Conservation (phyloP, 1,140 invertebrate genomes). For the Aphidius ervi region DNA sequence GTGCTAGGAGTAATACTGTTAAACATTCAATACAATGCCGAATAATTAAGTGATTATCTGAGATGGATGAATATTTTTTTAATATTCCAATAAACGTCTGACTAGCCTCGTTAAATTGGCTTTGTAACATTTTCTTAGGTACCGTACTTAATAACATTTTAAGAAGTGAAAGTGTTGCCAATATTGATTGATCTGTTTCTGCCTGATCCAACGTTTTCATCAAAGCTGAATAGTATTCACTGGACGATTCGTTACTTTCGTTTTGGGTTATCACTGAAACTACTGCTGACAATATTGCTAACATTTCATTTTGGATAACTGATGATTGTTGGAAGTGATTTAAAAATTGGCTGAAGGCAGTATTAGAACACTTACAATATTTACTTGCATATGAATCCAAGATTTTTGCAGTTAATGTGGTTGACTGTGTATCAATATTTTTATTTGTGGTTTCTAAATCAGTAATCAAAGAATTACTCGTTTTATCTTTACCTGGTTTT, state of each 20-base stretch:
- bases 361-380: constrained; percentile 84
- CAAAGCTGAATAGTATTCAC: constrained; percentile 89
- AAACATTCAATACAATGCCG: constrained; percentile 68
- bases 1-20: constrained; percentile 72
- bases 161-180: constrained; percentile 76
- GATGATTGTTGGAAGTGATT: constrained; percentile 75
- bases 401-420: constrained; percentile 55
- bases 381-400: constrained; percentile 85
- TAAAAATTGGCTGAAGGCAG: constrained; percentile 73
- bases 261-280: constrained; percentile 89
- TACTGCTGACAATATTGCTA: constrained; percentile 85
- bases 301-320: constrained; percentile 86
- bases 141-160: constrained; percentile 85
- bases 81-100: constrained; percentile 69
- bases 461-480: no score
- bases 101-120: constrained; percentile 71
- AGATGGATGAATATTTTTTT: constrained; percentile 61
- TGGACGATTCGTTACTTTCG: constrained; percentile 78
- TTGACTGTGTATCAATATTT: constrained; percentile 12
- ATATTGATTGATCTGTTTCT: constrained; percentile 57
- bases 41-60: constrained; percentile 67
- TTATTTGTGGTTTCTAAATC: no score
- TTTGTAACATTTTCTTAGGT: constrained; percentile 68
- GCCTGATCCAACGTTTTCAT: constrained; percentile 77
- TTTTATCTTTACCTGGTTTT: no score